A percentile compares a stretch with the other conserved stretches of the same genome.
These are phyloP conservation scores for Castor canadensis DNA, from an alignment of 2,113 vertebrate genomes.

Conservation along the genomic window DNA sequence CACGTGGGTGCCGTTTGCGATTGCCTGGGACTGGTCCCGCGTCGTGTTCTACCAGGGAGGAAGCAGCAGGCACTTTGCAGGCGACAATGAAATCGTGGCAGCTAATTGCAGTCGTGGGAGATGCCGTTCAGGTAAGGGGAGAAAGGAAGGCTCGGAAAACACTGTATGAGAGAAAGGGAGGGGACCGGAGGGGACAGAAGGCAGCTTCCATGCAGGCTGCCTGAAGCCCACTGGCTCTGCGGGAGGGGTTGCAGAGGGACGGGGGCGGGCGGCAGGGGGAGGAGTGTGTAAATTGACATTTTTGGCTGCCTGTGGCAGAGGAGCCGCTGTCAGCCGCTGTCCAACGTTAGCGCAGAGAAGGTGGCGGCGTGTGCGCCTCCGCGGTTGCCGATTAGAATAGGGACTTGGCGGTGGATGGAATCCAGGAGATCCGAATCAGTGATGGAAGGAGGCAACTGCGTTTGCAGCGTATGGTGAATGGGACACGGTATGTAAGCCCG, in stretches of 20 bases:
- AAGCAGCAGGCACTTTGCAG: constrained; percentile 78
- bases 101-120: constrained; percentile 87
- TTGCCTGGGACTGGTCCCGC: constrained; percentile 71
- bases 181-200: background rate
- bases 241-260: constrained; percentile 61
- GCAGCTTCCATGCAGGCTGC: constrained; percentile 30
- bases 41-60: constrained; percentile 54
- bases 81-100: constrained; percentile 88
- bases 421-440: background rate
- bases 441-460: constrained; percentile 34
- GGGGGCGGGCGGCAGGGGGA: constrained; percentile 75
- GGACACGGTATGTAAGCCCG: constrained; percentile 6
- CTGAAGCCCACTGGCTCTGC: constrained; percentile 61
- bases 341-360: constrained; percentile 68
- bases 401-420: constrained; percentile 34
- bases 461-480: background rate
- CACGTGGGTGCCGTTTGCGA: constrained; percentile 83
- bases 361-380: constrained; percentile 69
- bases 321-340: constrained; percentile 65
- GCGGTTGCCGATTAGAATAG: constrained; percentile 51
- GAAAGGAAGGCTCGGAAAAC: constrained; percentile 13
- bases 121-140: constrained; percentile 89
- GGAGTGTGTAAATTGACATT: constrained; percentile 76
- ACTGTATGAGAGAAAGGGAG: constrained; percentile 31
- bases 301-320: constrained; percentile 69